phyloP scores from a whole-genome alignment of 2,888 invertebrate genomes.

The Drosophila anomalata region DNA sequence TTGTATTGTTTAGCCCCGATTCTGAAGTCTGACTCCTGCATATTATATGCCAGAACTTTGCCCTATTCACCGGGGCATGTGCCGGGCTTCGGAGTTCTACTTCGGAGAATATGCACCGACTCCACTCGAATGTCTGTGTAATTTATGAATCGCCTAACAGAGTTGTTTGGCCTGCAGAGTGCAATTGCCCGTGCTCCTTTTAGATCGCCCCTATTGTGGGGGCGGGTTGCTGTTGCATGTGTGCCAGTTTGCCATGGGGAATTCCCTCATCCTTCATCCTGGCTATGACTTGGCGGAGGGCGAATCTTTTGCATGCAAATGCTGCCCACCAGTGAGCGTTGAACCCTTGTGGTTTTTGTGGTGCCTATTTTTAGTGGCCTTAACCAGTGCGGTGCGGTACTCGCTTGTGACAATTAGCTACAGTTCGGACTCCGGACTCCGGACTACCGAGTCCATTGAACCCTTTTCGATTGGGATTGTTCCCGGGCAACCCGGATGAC shows the following conservation, averaged over 20 bases:
- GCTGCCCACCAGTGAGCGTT: constrained; percentile 39
- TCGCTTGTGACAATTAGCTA: constrained; percentile 55
- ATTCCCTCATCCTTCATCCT: constrained; percentile 15
- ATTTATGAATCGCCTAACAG: constrained; percentile 50
- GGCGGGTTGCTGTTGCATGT: constrained; percentile 48
- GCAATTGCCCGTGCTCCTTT: constrained; percentile 25
- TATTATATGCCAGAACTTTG: constrained; percentile 30
- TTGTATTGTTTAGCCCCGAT: constrained; percentile 11
- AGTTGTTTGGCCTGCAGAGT: constrained; percentile 48
- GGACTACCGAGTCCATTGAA: constrained; percentile 59
- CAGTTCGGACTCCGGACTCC: not conserved
- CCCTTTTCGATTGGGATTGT: constrained; percentile 47
- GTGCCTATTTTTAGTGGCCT: constrained; percentile 40
- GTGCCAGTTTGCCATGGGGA: constrained; percentile 32
- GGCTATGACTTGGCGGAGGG: constrained; percentile 37
- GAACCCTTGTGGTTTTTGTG: constrained; percentile 35
- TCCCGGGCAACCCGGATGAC: constrained; percentile 51
- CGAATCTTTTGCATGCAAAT: constrained; percentile 49
- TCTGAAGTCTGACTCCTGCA: constrained; percentile 14
- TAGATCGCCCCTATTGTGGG: constrained; percentile 1
- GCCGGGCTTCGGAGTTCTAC: not conserved
- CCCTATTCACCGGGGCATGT: constrained; percentile 15
- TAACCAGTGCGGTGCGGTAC: not conserved
- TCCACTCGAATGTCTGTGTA: constrained; percentile 45
- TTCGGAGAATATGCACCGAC: constrained; percentile 1